A percentile compares a stretch with the other conserved stretches of the same genome.
Conservation (phyloP, 1,140 invertebrate genomes). For the Euura saliciscinereae region DNA sequence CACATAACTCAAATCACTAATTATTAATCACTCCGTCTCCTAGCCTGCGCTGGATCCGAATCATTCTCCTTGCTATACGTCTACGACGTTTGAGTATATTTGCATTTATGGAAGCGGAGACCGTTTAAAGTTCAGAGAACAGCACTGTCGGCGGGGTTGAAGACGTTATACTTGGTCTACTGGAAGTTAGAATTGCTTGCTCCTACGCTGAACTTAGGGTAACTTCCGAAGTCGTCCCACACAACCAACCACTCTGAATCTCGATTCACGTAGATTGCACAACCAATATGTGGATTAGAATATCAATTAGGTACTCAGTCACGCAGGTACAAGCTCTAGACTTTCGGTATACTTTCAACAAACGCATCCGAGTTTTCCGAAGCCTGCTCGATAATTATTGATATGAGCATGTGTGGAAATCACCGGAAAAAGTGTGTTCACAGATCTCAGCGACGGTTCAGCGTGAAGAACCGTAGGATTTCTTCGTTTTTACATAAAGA, state of each 20-base stretch:
- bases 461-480: no score
- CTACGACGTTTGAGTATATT: no score
- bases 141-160: neutral
- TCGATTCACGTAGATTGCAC: neutral
- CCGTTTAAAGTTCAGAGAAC: neutral
- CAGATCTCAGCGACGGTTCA: no score
- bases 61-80: neutral
- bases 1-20: neutral
- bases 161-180: neutral
- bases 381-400: no score
- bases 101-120: no score
- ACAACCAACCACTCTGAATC: neutral
- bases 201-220: neutral
- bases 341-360: no score
- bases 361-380: no score
- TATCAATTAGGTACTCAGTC: neutral
- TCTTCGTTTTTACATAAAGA: neutral
- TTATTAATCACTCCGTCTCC: neutral
- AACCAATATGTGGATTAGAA: neutral
- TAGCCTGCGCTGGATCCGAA: neutral
- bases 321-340: no score
- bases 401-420: no score
- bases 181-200: neutral
- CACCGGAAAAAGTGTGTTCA: no score
- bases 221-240: neutral